phyloP scores from a whole-genome alignment of 2,113 vertebrate species.

The Pygoscelis adeliae region DNA sequence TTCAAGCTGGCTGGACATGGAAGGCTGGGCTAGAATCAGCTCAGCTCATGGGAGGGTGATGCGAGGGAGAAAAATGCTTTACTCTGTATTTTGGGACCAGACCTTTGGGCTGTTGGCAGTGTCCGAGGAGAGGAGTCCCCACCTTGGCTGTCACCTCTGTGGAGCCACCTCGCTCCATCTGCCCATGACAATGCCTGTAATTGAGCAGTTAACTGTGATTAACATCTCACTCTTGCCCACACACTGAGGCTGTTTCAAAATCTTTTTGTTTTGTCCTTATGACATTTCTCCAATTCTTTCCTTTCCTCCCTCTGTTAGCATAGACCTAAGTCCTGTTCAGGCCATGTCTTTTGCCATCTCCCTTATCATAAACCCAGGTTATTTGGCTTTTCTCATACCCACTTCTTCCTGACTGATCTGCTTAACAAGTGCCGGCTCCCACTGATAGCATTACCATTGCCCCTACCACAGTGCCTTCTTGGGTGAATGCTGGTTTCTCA shows the following conservation, averaged over 20 bases:
- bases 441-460: not conserved
- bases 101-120: not conserved
- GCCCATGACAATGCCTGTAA: not conserved
- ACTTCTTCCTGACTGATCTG: not conserved
- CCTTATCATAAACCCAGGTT: accelerated
- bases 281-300: not conserved
- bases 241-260: not conserved
- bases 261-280: not conserved
- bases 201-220: not conserved
- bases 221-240: not conserved
- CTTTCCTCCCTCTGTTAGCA: not conserved
- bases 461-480: too few relatives aligned
- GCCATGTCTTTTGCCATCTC: not conserved
- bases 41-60: not conserved
- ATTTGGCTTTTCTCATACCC: not conserved
- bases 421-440: not conserved
- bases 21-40: not conserved
- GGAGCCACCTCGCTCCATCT: not conserved
- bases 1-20: not conserved
- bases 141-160: not conserved
- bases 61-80: not conserved
- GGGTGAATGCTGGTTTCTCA: not conserved
- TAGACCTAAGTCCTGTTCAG: not conserved
- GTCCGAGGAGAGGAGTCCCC: not conserved
- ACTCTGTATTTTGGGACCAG: accelerated